Evolutionary conservation across 2,797 vertebrate species (phyloP), one percentile per base, ranked within the genome.

Genomic region (Danio aesculapii): DNA sequence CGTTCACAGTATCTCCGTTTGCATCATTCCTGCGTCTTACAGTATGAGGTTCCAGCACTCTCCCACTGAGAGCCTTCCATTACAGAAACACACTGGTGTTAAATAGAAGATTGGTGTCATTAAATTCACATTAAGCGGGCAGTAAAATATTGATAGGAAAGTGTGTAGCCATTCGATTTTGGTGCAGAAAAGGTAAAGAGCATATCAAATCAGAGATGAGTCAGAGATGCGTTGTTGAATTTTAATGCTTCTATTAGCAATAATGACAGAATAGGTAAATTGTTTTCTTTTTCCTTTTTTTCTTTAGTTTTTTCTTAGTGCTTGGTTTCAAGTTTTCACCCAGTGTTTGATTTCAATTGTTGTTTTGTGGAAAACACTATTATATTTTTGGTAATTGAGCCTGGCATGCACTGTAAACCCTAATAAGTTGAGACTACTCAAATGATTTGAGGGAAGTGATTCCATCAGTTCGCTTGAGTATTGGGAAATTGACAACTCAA

Each of bases 91-190:
- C 81, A 83, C 79, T 78, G 79, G 74, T 75, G 77, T 78, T 86
- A 87, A 88, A 84, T 82, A 84, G 84, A 77, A 88, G 81, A 86
- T 87, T 83, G 86, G 75, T 84, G 77, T 87, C 83, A 86, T 87
- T 89, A 89, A 85, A 89, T 86, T 77, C 83, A 83, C 83, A 87
- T 88, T 88, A 87, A 85, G 66, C 57, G 47, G 58, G 66, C 78
- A 84, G 83, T 87, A 82, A 85, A 87, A 85, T 79, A 82, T 84
- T 87, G 68, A 85, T 84, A 84, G 68, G 58, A 68, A 84, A 83
- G 83, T 82, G 64, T 75, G 79, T 53, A 71, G 78, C 61, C 9
- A 46, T 84, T 85, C 72, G 74, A 84, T 77, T 85, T 83, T 77
- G 66, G 63, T 80, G 75, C 67, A 57, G 67, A 84, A 84, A 84